These are phyloP conservation scores for Epinephelus coioides DNA, from an alignment of 2,797 vertebrate genomes.

Conservation along the genomic window DNA sequence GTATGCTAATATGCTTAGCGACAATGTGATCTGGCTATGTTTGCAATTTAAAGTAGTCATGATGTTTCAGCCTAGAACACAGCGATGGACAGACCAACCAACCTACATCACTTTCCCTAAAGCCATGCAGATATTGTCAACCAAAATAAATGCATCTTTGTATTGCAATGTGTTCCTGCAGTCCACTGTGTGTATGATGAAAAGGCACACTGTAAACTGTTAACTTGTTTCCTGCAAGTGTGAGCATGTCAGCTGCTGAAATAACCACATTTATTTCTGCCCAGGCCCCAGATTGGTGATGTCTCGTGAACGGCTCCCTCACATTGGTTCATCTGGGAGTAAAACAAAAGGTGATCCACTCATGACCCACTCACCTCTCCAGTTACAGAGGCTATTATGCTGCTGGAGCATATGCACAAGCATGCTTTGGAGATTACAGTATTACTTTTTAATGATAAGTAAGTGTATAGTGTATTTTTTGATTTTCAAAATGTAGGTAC, in stretches of 20 bases:
- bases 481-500: neutral
- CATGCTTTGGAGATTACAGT: neutral
- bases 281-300: conserved; percentile 62
- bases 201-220: neutral
- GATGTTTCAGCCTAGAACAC: neutral
- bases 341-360: conserved; percentile 75
- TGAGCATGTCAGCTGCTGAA: neutral
- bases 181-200: neutral
- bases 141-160: neutral
- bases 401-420: neutral
- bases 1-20: neutral
- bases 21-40: neutral
- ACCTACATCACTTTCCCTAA: too few relatives aligned
- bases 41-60: neutral
- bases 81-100: neutral
- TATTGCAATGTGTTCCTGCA: neutral
- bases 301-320: conserved; percentile 78
- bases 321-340: conserved; percentile 74
- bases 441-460: neutral
- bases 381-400: neutral
- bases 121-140: too few relatives aligned
- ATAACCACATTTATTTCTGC: conserved; percentile 3
- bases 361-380: neutral
- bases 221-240: neutral
- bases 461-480: neutral